Percentiles rank a stretch among this genome's conserved stretches.
Evolutionary conservation across 2,888 invertebrate genomes (phyloP).

Genomic region (Lasioglossum villosulum): DNA sequence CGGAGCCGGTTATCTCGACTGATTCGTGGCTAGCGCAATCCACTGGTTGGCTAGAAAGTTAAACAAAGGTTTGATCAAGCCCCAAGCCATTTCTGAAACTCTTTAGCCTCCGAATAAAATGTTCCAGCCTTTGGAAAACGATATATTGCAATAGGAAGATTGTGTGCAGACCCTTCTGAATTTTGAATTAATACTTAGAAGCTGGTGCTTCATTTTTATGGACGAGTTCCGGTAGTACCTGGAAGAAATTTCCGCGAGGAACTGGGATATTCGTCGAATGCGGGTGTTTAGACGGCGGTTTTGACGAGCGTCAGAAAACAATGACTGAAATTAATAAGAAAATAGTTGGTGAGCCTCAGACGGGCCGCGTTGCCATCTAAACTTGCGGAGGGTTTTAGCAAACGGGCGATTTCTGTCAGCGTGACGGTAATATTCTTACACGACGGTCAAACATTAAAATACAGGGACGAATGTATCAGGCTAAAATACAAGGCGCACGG

Average conservation of each 20-base stretch:
- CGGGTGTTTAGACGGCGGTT: slow-evolving; percentile 1
- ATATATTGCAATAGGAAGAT: no score
- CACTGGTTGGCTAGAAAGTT: not conserved
- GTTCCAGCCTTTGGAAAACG: no score
- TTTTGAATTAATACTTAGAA: no score
- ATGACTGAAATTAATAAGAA: slow-evolving; percentile 37
- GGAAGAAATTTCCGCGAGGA: not conserved
- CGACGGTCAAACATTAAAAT: slow-evolving; percentile 58
- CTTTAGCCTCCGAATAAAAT: not conserved
- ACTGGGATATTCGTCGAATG: not conserved
- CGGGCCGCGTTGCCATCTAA: slow-evolving; percentile 22
- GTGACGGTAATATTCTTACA: slow-evolving; percentile 36
- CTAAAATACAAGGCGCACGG: slow-evolving; percentile 45
- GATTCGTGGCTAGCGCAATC: slow-evolving; percentile 26
- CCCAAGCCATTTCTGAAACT: no score
- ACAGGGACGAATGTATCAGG: slow-evolving; percentile 53
- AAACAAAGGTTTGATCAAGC: not conserved
- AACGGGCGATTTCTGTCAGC: slow-evolving; percentile 56
- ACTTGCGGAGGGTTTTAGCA: slow-evolving; percentile 36
- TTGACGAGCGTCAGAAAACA: not conserved
- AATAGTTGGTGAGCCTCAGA: slow-evolving; percentile 14
- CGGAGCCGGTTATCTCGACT: slow-evolving; percentile 56
- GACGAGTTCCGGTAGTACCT: not conserved
- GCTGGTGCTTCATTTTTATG: no score
- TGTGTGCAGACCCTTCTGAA: not conserved